Evolutionary conservation across 2,888 invertebrate genomes (phyloP).

Genomic region (Biston stratarius): DNA sequence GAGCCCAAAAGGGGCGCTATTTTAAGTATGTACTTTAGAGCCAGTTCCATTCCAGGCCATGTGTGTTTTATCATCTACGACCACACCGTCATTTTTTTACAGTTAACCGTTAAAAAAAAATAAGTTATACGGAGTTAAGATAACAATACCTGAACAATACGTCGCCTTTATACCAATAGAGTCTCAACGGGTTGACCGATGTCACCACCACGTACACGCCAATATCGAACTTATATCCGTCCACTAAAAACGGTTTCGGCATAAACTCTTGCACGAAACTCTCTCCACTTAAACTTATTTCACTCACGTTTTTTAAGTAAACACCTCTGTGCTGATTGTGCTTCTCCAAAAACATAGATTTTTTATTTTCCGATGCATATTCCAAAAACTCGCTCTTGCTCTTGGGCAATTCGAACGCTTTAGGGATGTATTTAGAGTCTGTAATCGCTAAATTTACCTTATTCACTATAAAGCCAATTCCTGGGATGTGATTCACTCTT

Average conservation of each 20-base stretch:
- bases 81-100: too few species aligned
- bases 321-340: constrained; percentile 97
- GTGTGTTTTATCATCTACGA: too few species aligned
- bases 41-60: too few species aligned
- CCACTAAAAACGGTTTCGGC: constrained; percentile 94
- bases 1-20: too few species aligned
- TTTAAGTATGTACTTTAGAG: too few species aligned
- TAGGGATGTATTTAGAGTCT: constrained; percentile 92
- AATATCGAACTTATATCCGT: constrained; percentile 98
- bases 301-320: constrained; percentile 89
- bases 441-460: constrained; percentile 95
- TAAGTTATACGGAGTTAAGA: background rate
- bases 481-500: constrained; percentile 97
- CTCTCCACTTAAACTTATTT: constrained; percentile 90
- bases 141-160: constrained; percentile 91
- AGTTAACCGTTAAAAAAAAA: too few species aligned
- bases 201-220: constrained; percentile 97
- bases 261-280: constrained; percentile 97
- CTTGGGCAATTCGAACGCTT: constrained; percentile 94
- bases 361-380: constrained; percentile 89
- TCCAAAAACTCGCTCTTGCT: constrained; percentile 89
- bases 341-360: constrained; percentile 95
- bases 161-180: constrained; percentile 96
- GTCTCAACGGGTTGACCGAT: constrained; percentile 95
- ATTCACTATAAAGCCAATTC: constrained; percentile 96